Evolutionary conservation across 2,797 vertebrate species (phyloP).

Genomic region (Rhinoraja longicauda): DNA sequence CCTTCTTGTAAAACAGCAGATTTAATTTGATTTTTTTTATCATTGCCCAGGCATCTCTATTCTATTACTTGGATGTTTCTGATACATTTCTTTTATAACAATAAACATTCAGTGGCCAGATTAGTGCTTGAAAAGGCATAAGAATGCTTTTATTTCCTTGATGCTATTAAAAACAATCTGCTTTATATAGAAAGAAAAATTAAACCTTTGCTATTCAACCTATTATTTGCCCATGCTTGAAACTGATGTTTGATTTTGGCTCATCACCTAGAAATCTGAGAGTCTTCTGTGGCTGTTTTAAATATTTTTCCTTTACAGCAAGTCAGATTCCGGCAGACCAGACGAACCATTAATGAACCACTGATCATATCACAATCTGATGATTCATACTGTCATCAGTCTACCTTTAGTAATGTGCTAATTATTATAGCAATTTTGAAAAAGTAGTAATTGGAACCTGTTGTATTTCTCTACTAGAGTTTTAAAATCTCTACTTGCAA

Average conservation of each 20-base stretch:
- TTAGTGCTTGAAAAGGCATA: no score
- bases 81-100: not conserved
- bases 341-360: not conserved
- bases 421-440: not conserved
- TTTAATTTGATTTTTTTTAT: slow-evolving; percentile 35
- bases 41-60: not conserved
- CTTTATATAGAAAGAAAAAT: no score
- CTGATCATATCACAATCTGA: not conserved
- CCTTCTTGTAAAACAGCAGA: slow-evolving; percentile 5
- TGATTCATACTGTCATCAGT: not conserved
- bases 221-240: not conserved
- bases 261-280: not conserved
- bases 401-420: not conserved
- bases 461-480: not conserved
- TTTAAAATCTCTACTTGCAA: not conserved
- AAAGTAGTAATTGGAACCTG: not conserved
- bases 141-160: no score
- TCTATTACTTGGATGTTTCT: not conserved
- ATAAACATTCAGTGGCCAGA: not conserved
- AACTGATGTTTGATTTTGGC: not conserved
- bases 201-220: no score
- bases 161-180: no score
- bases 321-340: not conserved
- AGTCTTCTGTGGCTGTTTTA: not conserved
- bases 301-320: not conserved